Evolutionary conservation across 2,888 invertebrate genomes (phyloP), one percentile per base, ranked within the genome.

Genomic region (Aradus depressus): DNA sequence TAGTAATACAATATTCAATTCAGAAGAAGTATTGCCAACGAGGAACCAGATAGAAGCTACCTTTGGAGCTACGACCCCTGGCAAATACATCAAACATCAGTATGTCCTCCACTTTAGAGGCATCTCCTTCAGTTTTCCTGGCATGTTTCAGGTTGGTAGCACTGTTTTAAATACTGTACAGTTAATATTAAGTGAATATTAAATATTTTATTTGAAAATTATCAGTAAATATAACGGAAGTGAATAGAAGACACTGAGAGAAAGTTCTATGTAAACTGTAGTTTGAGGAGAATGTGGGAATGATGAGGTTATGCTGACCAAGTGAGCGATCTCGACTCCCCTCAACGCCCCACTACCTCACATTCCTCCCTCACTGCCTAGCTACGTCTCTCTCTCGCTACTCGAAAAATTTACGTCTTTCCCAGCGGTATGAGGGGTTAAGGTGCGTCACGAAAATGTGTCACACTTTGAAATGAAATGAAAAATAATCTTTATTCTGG

Each of bases 21-120:
- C 92, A 23, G 91, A 93, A 10, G 90, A 92, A 72, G 86, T 95
- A 56, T 77, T 87, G 69, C 96, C 97, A 58, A 92, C 95, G 56
- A 90, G 97, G 64, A 92, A 96, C 71, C 93, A 95, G 70, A 93
- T 98, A 61, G 97, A 97, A 71, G 91, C 95, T 72, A 93, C 92
- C 49, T 98, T 98, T 73, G 97, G 97, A 59, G 96, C 97, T 54
- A 98, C 98, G 26, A 93, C 95, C 71, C 97, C 97, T 23, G 97
- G 96, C 62, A 89, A 93, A 43, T 97, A 95, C 69, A 96, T n/a
- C n/a, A n/a, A n/a, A n/a, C 91, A 95, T 70, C 76, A 93, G 55
- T 97, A 96, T 72, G 88, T 91, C 60, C 76, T 97, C 62, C 93
- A 93, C 71, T 98, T 98, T 71, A 76, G 96, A 61, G 98, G 98